These are phyloP conservation scores for Tetheella fluctuosa DNA, from an alignment of 2,888 invertebrate genomes.

Conservation along the genomic window DNA sequence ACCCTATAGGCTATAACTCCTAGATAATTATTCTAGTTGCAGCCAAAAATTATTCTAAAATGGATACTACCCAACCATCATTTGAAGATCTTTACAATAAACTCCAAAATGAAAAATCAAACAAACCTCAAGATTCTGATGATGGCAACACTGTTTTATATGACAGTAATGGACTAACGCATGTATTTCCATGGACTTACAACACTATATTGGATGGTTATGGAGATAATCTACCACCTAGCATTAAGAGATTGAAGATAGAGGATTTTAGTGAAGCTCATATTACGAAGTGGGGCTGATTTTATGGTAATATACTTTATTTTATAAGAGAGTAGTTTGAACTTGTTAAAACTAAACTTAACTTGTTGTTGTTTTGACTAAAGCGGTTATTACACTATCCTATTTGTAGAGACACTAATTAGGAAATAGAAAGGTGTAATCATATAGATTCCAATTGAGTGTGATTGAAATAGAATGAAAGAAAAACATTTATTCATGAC, in stretches of 20 bases:
- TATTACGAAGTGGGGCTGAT: constrained; percentile 84
- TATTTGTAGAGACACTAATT: no score
- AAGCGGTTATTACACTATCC: no score
- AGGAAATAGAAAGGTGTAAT: no score
- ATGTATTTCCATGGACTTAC: constrained; percentile 83
- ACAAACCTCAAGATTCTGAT: constrained; percentile 25
- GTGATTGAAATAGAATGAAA: no score
- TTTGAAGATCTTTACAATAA: constrained; percentile 67
- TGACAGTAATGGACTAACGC: constrained; percentile 65
- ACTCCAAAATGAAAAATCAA: constrained; percentile 54
- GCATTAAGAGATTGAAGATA: constrained; percentile 81
- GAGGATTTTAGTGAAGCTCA: constrained; percentile 78
- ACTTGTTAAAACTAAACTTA: no score
- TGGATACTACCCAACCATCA: constrained; percentile 45
- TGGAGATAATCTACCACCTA: constrained; percentile 83
- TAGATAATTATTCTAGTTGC: constrained; percentile 52
- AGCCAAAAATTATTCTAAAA: constrained; percentile 39
- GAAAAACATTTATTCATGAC: no score
- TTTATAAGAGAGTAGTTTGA: background rate
- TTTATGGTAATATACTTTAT: background rate
- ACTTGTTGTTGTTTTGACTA: no score
- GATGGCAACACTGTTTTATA: constrained; percentile 52
- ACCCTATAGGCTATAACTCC: no score
- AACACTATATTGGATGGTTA: constrained; percentile 75
- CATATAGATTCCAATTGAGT: no score